These are phyloP conservation scores for Brotula barbata DNA, from an alignment of 2,797 vertebrate genomes.

Conservation along the genomic window DNA sequence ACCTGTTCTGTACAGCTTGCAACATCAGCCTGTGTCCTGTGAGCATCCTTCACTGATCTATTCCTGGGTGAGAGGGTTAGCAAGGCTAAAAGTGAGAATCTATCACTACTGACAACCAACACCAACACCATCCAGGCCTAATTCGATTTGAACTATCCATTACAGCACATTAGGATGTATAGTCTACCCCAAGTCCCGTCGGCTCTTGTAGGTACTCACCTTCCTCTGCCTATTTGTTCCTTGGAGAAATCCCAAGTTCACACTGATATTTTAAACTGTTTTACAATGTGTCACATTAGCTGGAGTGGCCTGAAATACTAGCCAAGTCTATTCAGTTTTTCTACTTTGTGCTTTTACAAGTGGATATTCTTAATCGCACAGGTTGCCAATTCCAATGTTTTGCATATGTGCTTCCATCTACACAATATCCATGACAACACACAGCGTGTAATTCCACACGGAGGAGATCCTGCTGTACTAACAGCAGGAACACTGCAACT, in stretches of 20 bases:
- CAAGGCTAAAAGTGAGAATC: conserved; percentile 40
- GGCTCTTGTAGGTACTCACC: conserved; percentile 3
- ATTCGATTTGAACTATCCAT: conserved; percentile 36
- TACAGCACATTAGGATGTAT: conserved; percentile 42
- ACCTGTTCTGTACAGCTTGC: conserved; percentile 35
- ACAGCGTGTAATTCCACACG: conserved; percentile 54
- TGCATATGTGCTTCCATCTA: not conserved
- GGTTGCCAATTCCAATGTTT: not conserved
- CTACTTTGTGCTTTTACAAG: not conserved
- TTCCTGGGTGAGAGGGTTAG: conserved; percentile 45
- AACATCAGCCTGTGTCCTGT: conserved; percentile 41
- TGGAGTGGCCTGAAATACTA: too few species aligned
- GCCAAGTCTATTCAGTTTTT: not conserved
- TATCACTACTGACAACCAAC: conserved; percentile 58
- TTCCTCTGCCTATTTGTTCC: conserved; percentile 12
- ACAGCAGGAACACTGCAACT: conserved; percentile 33
- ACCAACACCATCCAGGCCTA: conserved; percentile 44
- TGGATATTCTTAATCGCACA: not conserved
- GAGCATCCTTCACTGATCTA: conserved; percentile 43
- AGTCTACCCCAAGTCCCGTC: conserved; percentile 4
- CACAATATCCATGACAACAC: conserved; percentile 21
- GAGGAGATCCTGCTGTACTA: conserved; percentile 34
- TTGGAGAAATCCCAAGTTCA: not conserved
- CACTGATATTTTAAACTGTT: not conserved
- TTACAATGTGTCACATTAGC: not conserved